Evolutionary conservation across 92 coral and sea anemone genomes (phyloP).

Genomic region (Phenganax stokvisi): DNA sequence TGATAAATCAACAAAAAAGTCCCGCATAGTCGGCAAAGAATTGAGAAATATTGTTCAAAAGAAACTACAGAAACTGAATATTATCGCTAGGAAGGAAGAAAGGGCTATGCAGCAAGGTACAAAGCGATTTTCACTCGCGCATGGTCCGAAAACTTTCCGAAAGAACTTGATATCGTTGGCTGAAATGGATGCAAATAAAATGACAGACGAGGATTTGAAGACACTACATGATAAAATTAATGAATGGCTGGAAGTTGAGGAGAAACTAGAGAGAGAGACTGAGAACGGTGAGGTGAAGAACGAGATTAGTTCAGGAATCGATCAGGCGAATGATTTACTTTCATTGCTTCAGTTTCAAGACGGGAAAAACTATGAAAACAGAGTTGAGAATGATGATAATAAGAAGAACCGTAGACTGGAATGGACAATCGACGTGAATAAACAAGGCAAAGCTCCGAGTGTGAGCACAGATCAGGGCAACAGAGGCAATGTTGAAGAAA

Average conservation of each 20-base stretch:
- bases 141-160: slow-evolving; percentile 26
- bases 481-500: not conserved
- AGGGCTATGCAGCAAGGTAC: not conserved
- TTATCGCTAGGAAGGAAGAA: not conserved
- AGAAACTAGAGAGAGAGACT: slow-evolving; percentile 15
- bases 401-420: not conserved
- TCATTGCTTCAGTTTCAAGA: not conserved
- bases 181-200: slow-evolving; percentile 28
- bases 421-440: not conserved
- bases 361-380: not conserved
- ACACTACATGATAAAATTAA: slow-evolving; percentile 24
- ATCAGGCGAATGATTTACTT: not conserved
- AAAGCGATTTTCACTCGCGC: not conserved
- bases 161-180: slow-evolving; percentile 35
- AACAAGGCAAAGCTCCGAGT: not conserved
- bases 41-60: slow-evolving; percentile 6
- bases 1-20: not conserved
- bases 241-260: slow-evolving; percentile 28
- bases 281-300: slow-evolving; percentile 7
- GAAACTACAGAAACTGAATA: slow-evolving; percentile 10
- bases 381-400: not conserved
- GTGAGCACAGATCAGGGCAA: not conserved
- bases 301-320: slow-evolving; percentile 19
- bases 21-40: not conserved
- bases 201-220: slow-evolving; percentile 31